Evolutionary conservation across 2,888 invertebrate genomes (phyloP).

Genomic region (Amphipyra tragopoginis): DNA sequence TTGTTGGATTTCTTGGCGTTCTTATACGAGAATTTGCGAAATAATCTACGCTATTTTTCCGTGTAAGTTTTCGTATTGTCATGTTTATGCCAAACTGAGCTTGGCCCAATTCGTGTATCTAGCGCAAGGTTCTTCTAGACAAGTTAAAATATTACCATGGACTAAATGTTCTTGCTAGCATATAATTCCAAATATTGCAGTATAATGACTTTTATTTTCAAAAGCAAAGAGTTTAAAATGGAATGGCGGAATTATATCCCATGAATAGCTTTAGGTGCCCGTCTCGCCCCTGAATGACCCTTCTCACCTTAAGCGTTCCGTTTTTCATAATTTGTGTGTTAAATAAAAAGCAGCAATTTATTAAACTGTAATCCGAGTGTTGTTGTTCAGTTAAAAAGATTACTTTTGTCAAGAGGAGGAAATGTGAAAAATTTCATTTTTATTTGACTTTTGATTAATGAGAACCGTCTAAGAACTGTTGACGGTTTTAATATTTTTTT

Average conservation of each 20-base stretch:
- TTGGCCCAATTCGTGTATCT: slow-evolving; percentile 35
- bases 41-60: slow-evolving; percentile 6
- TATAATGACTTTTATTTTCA: slow-evolving; percentile 19
- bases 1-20: too few relatives aligned
- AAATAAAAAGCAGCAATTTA: slow-evolving; percentile 64
- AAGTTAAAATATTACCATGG: slow-evolving; percentile 42
- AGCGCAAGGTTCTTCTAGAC: slow-evolving; percentile 38
- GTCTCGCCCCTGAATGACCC: slow-evolving; percentile 50
- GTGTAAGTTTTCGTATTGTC: slow-evolving; percentile 12
- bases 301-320: slow-evolving; percentile 60
- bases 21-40: slow-evolving; percentile 6
- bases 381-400: slow-evolving; percentile 60
- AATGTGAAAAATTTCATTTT: slow-evolving; percentile 35
- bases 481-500: slow-evolving; percentile 28
- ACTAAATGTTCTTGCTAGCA: slow-evolving; percentile 26
- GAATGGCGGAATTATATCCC: slow-evolving; percentile 3
- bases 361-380: slow-evolving; percentile 61
- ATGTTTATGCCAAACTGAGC: slow-evolving; percentile 23
- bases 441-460: slow-evolving; percentile 45
- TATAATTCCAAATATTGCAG: neutral
- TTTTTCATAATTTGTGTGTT: slow-evolving; percentile 62
- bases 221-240: slow-evolving; percentile 31
- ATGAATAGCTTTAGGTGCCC: slow-evolving; percentile 31
- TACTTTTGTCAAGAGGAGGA: slow-evolving; percentile 57
- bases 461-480: slow-evolving; percentile 4